Evolutionary conservation across 2,113 vertebrate genomes (phyloP).

Genomic region (Spermophilus dauricus): DNA sequence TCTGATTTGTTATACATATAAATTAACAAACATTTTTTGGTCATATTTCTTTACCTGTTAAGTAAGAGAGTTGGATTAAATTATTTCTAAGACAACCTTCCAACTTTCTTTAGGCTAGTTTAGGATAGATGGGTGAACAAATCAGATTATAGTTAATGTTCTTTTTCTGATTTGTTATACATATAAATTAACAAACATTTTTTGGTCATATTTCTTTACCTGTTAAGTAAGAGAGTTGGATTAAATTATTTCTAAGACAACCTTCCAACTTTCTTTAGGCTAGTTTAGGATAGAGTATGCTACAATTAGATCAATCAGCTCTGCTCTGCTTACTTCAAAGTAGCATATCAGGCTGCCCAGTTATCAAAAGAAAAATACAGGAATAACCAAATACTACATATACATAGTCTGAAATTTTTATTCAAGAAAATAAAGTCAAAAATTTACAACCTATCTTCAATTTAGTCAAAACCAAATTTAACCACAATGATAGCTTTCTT

Average conservation of each 20-base stretch:
- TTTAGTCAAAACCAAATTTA: constrained; percentile 42
- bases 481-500: constrained; percentile 61
- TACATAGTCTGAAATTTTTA: not conserved
- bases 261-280: not conserved
- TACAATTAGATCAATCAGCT: not conserved
- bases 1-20: not conserved
- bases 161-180: not conserved
- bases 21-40: not conserved
- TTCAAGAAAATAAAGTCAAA: constrained; percentile 48
- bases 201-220: not conserved
- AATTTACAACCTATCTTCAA: constrained; percentile 61
- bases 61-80: not conserved
- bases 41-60: not conserved
- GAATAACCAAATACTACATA: constrained; percentile 48
- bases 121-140: not conserved
- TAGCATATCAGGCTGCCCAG: not conserved
- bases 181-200: constrained; percentile 22
- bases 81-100: constrained; percentile 27
- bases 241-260: constrained; percentile 43
- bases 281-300: not conserved
- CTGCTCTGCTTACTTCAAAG: constrained; percentile 35
- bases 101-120: not conserved
- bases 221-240: not conserved
- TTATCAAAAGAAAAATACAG: constrained; percentile 58
- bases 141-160: not conserved